phyloP scores from a whole-genome alignment of 92 coral and sea anemone genomes.

The Parazoanthus atlanticus region DNA sequence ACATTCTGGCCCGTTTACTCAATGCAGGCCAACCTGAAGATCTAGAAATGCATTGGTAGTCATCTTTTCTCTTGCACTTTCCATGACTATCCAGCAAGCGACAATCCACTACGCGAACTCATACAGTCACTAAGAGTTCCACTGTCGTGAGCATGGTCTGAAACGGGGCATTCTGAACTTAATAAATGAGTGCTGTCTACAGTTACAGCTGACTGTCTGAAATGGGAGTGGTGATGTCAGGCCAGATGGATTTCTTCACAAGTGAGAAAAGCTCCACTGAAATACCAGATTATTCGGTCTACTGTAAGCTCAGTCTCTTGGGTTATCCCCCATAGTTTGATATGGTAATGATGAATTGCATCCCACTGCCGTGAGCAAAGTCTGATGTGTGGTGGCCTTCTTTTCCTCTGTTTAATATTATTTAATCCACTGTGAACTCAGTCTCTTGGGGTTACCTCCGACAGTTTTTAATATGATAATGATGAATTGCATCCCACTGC shows the following conservation, averaged over 20 bases:
- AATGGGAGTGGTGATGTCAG: too few relatives aligned
- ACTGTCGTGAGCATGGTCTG: too few relatives aligned
- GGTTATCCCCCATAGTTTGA: slow-evolving; percentile 11
- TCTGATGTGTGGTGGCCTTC: slow-evolving; percentile 56
- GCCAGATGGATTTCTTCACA: neutral
- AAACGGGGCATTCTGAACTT: too few relatives aligned
- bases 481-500: slow-evolving; percentile 80
- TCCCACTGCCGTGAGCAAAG: slow-evolving; percentile 86
- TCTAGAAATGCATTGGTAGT: too few relatives aligned
- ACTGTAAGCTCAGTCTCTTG: neutral
- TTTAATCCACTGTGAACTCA: neutral
- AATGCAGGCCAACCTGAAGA: too few relatives aligned
- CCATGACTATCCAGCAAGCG: too few relatives aligned
- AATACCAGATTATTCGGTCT: too few relatives aligned
- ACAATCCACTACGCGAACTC: too few relatives aligned
- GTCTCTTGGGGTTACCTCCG: neutral
- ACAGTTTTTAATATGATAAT: slow-evolving; percentile 45
- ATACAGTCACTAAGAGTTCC: too few relatives aligned
- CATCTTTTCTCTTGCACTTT: too few relatives aligned
- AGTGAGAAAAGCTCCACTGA: neutral
- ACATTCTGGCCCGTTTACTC: too few relatives aligned
- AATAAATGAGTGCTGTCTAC: neutral
- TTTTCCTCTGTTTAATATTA: neutral
- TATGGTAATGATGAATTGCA: slow-evolving; percentile 63
- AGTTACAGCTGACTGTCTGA: neutral